These are phyloP conservation scores for Phyllotreta cruciferae DNA, from an alignment of 2,888 invertebrate genomes.

Conservation along the genomic window DNA sequence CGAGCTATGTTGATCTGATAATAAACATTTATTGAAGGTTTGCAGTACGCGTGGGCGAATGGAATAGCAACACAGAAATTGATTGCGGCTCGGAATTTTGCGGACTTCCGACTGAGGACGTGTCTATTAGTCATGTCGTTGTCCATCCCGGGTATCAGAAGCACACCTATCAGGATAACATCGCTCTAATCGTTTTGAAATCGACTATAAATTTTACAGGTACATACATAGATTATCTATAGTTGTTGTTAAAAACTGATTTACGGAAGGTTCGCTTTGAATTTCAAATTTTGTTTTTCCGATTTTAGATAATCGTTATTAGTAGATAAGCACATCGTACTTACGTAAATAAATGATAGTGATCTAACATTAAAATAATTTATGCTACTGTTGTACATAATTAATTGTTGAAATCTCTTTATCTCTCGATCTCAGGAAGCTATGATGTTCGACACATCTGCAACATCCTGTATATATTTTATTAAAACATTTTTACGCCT, in stretches of 20 bases:
- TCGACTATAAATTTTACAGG: constrained; percentile 72
- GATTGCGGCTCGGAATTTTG: constrained; percentile 81
- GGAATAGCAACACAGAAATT: constrained; percentile 73
- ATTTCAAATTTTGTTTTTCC: too few relatives aligned
- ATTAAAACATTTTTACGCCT: constrained; percentile 13
- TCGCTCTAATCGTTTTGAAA: constrained; percentile 76
- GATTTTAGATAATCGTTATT: too few relatives aligned
- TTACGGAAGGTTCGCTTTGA: too few relatives aligned
- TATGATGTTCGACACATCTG: too few relatives aligned
- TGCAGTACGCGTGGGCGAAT: constrained; percentile 78
- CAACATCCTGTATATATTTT: constrained; percentile 32
- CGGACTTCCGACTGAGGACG: constrained; percentile 73
- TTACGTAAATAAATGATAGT: too few relatives aligned
- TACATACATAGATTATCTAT: constrained; percentile 45
- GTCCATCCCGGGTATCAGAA: constrained; percentile 79
- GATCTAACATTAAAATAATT: too few relatives aligned
- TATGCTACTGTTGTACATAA: too few relatives aligned
- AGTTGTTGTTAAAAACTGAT: too few relatives aligned
- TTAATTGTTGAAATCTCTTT: too few relatives aligned
- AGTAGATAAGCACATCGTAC: too few relatives aligned
- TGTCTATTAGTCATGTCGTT: constrained; percentile 76
- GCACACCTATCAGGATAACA: constrained; percentile 67
- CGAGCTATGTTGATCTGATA: neutral
- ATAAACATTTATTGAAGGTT: constrained; percentile 62
- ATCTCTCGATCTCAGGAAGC: too few relatives aligned